Conservation (phyloP, 2,888 invertebrate genomes). For the Mesorhabditis sp. region DNA sequence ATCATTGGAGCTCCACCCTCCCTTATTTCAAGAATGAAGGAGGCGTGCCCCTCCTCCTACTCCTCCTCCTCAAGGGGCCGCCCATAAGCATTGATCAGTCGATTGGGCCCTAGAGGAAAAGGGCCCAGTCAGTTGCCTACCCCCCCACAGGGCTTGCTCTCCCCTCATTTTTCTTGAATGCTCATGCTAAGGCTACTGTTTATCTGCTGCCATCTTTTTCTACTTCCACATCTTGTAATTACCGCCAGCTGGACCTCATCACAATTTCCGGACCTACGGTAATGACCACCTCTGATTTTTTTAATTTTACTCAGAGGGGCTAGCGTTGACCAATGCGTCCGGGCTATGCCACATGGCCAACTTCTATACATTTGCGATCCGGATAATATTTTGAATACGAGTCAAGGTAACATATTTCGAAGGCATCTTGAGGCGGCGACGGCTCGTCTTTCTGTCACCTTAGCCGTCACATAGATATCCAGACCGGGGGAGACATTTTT, state of each 20-base stretch:
- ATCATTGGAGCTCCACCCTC: no score
- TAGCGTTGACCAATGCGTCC: conserved; percentile 38
- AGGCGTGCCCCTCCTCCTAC: neutral
- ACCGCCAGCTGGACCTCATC: conserved; percentile 24
- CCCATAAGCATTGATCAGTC: neutral
- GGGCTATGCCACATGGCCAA: conserved; percentile 26
- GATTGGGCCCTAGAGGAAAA: neutral
- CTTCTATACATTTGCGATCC: conserved; percentile 57
- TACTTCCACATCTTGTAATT: neutral
- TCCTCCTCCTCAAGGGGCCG: conserved; percentile 3
- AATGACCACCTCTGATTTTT: no score
- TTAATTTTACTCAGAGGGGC: conserved; percentile 37
- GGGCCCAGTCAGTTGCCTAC: neutral
- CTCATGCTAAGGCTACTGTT: neutral
- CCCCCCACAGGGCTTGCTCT: neutral
- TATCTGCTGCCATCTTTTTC: neutral
- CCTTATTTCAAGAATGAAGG: no score
- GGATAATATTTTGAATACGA: conserved; percentile 52
- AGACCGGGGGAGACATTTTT: neutral
- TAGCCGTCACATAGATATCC: neutral
- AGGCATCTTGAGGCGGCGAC: neutral
- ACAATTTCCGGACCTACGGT: conserved; percentile 27
- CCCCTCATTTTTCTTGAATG: neutral
- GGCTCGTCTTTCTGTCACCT: neutral
- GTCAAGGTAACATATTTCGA: conserved; percentile 40